Base-by-base conservation (phyloP, 2,888 invertebrate species). In the Oscheius onirici region DNA sequence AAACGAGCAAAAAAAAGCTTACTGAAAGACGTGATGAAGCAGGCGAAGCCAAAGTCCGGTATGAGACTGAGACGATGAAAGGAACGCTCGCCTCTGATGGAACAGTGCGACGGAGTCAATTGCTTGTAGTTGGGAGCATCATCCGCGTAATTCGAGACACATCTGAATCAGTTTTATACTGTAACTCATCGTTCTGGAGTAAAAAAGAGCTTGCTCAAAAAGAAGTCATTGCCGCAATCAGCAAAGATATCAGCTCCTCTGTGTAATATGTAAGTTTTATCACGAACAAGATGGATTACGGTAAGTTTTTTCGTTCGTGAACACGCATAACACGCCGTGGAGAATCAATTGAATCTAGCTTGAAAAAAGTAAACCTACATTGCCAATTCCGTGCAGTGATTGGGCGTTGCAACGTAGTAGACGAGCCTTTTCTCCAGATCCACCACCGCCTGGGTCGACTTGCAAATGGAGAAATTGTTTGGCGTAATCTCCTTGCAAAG, bases 391-490 rank as follows among this genome's bases (percentile, higher is more conserved):
- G 77, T 71, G 6, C 83, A 82, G 41, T 76, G 61, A n/a, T 72
- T 57, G 17, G 72, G 67, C 49, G 84, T 80, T 13, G 85, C 81
- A 13, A 84, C 78, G 71, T 73, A 86, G 58, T 83, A 86, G 46
- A 86, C 80, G 40, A 81, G 77, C 8, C 76, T 51, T 20, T 82
- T 61, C 5, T 71, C 44, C 41, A 67, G 40, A 65, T 86, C 86
- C 22, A 84, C 77, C n/a, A 76, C 71, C 40, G 81, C 57, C 15
- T 70, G 72, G 8, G 80, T 78, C 17, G 82, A 78, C 69, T 87
- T 84, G 70, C 82, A 74, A 10, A 86, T 78, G 10, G 81, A 74
- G 75, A 75, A 82, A 20, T 73, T 49, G 1, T 76, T 81, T 17
- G 24, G 34, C 28, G 70, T 70, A 22, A 70, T 22, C n/a, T 57